A percentile compares a stretch with the other conserved stretches of the same genome.
These are phyloP conservation scores for Chaetodon auriga DNA, from an alignment of 2,113 vertebrate genomes.

Conservation along the genomic window DNA sequence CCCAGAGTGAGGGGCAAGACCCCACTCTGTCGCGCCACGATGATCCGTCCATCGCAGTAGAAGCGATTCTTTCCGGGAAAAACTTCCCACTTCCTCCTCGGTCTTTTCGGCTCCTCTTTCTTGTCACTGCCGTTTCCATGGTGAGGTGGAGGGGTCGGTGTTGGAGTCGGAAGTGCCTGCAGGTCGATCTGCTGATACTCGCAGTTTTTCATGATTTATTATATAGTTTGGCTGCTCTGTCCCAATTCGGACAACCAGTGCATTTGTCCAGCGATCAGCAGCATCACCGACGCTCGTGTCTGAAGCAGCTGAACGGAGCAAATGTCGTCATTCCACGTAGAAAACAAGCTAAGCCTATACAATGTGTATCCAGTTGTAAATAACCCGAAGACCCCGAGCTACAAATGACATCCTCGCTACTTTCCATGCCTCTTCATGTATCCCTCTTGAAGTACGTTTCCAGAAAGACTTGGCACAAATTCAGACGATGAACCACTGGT, in stretches of 20 bases:
- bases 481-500: background rate
- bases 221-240: conserved; percentile 22
- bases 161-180: conserved; percentile 73
- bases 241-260: conserved; percentile 30
- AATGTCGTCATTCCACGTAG: conserved; percentile 32
- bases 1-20: conserved; percentile 92
- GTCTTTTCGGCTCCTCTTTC: conserved; percentile 56
- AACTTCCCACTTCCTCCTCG: conserved; percentile 90
- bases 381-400: conserved; percentile 8
- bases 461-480: background rate
- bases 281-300: conserved; percentile 49
- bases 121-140: background rate
- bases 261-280: conserved; percentile 9
- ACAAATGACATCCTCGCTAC: background rate
- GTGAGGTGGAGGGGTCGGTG: conserved; percentile 62
- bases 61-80: conserved; percentile 95
- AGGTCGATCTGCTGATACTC: conserved; percentile 91
- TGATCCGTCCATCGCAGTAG: conserved; percentile 91
- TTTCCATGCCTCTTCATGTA: conserved; percentile 19
- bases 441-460: background rate
- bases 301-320: background rate
- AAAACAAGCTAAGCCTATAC: conserved; percentile 30
- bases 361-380: conserved; percentile 19
- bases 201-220: conserved; percentile 84
- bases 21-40: conserved; percentile 90